Conservation (phyloP, 2,113 vertebrate species). For the Hylia prasina region DNA sequence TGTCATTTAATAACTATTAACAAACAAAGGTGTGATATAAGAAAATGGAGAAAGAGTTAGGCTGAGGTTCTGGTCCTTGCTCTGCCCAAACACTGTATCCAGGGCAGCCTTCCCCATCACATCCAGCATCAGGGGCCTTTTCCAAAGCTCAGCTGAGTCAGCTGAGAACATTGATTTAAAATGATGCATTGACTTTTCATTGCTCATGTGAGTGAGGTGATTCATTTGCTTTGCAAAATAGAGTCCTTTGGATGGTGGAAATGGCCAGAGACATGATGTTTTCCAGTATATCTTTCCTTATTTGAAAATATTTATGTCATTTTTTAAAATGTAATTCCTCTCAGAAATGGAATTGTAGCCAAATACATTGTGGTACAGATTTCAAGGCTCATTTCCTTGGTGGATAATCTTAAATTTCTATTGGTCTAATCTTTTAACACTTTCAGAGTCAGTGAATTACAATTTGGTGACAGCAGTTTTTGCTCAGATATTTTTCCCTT, state of each 20-base stretch:
- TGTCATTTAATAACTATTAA: neutral
- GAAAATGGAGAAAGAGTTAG: neutral
- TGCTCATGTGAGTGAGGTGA: neutral
- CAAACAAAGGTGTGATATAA: neutral
- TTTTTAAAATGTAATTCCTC: neutral
- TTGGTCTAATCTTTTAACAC: conserved; percentile 59
- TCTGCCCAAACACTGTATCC: neutral
- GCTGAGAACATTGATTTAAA: neutral
- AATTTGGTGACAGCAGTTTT: conserved; percentile 1
- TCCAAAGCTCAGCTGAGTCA: neutral
- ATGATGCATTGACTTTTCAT: neutral
- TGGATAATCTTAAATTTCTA: conserved; percentile 4
- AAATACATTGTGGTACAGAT: conserved; percentile 52
- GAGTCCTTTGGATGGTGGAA: neutral
- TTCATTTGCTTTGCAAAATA: neutral
- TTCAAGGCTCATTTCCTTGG: conserved; percentile 56
- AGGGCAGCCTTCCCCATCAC: neutral
- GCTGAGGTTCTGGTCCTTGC: neutral
- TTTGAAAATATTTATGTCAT: conserved; percentile 47
- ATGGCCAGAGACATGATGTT: conserved; percentile 21
- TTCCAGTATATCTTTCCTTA: conserved; percentile 35
- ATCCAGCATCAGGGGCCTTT: neutral
- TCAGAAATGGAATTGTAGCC: conserved; percentile 51
- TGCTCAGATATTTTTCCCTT: neutral
- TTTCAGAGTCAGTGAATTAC: conserved; percentile 59